Percentiles rank a stretch among this genome's conserved stretches.
Evolutionary conservation across 2,113 vertebrate species (phyloP).

Genomic region (Nothobranchius kuhntae): DNA sequence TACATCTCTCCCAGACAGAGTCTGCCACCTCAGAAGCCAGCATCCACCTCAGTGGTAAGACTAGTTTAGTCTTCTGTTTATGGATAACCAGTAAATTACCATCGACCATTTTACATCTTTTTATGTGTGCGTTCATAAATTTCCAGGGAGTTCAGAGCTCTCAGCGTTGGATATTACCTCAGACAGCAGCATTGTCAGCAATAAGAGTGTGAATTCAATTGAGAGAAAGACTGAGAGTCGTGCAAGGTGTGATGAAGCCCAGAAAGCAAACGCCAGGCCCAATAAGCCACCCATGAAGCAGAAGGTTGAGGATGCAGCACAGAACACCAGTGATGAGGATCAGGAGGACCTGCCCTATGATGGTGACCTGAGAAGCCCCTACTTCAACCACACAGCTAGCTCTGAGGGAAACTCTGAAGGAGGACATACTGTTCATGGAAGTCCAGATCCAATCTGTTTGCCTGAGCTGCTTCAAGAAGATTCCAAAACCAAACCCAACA

Average conservation of each 20-base stretch:
- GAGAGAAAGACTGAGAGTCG: constrained; percentile 29
- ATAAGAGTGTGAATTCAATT: constrained; percentile 18
- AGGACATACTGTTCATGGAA: constrained; percentile 33
- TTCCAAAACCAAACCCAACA: constrained; percentile 1
- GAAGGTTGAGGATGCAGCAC: constrained; percentile 51
- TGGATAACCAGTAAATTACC: no score
- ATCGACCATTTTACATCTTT: not conserved
- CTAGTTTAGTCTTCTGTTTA: not conserved
- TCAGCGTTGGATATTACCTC: constrained; percentile 58
- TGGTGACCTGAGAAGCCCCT: constrained; percentile 47
- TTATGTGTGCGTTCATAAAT: constrained; percentile 12
- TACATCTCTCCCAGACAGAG: constrained; percentile 62
- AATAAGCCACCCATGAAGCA: constrained; percentile 26
- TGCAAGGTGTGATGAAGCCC: constrained; percentile 6
- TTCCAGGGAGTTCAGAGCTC: constrained; percentile 57
- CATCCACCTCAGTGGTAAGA: constrained; percentile 70
- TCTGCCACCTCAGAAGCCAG: constrained; percentile 66
- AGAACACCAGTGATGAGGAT: constrained; percentile 79
- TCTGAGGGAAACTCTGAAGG: constrained; percentile 36
- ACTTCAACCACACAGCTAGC: constrained; percentile 37
- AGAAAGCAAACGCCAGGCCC: constrained; percentile 52
- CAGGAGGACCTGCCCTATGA: constrained; percentile 86
- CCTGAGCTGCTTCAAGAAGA: constrained; percentile 5
- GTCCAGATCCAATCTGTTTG: constrained; percentile 23
- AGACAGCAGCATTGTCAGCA: constrained; percentile 39